Percentiles rank a stretch among this genome's conserved stretches.
These are phyloP conservation scores for Erythrolamprus reginae DNA, from an alignment of 2,113 vertebrate species.

Conservation along the genomic window DNA sequence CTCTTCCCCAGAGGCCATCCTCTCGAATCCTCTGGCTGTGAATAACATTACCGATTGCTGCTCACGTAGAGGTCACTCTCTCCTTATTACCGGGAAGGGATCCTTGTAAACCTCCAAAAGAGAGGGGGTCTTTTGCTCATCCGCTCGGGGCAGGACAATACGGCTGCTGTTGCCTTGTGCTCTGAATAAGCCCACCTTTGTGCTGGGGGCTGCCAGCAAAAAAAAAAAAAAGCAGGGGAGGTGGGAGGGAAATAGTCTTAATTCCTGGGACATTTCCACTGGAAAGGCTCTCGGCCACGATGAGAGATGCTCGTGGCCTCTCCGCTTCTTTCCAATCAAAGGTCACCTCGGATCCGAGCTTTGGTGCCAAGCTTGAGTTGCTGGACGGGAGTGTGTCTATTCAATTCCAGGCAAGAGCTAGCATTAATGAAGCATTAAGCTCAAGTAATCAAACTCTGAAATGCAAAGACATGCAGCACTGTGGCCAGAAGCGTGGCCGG, in stretches of 20 bases:
- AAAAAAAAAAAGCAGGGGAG: no score
- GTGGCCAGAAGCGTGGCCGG: background rate
- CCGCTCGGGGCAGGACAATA: background rate
- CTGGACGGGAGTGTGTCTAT: background rate
- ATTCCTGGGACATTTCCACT: constrained; percentile 49
- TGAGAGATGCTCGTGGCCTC: constrained; percentile 30
- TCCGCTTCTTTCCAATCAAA: constrained; percentile 20
- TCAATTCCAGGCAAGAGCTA: constrained; percentile 2
- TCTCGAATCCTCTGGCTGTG: constrained; percentile 6
- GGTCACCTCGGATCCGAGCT: constrained; percentile 40
- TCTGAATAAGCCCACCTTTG: background rate
- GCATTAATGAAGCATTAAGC: constrained; percentile 34
- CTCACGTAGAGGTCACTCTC: accelerated
- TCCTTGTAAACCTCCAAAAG: background rate
- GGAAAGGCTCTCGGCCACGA: constrained; percentile 36
- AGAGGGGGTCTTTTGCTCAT: accelerated
- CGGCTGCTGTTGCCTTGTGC: constrained; percentile 11
- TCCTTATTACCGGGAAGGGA: background rate
- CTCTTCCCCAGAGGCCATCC: constrained; percentile 3
- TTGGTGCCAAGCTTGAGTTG: constrained; percentile 25
- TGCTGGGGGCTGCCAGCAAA: constrained; percentile 20
- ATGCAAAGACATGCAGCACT: constrained; percentile 11
- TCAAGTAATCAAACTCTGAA: constrained; percentile 31
- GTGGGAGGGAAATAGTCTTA: constrained; percentile 52
- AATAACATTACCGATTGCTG: constrained; percentile 13